A percentile compares a stretch with the other conserved stretches of the same genome.
Conservation (phyloP, 2,888 invertebrate species). For the Epsilonema sp. region DNA sequence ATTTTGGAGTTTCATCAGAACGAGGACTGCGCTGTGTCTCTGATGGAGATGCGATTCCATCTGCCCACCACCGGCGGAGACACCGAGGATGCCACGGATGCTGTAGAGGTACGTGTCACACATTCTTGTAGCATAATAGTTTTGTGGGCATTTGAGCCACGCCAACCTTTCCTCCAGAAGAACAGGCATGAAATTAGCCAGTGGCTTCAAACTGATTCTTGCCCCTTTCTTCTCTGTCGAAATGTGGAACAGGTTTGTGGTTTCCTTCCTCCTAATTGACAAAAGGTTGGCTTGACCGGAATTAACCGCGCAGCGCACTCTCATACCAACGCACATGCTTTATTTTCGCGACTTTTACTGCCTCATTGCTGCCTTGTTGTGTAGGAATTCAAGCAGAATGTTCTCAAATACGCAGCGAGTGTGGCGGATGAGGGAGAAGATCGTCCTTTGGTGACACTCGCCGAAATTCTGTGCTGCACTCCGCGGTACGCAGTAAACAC, state of each 20-base stretch:
- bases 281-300: too few species aligned
- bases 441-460: slow-evolving; percentile 86
- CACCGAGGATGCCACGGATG: slow-evolving; percentile 62
- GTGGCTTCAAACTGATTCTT: background rate
- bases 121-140: slow-evolving; percentile 1
- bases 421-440: slow-evolving; percentile 68
- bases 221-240: too few species aligned
- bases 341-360: background rate
- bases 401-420: slow-evolving; percentile 89
- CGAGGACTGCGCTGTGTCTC: slow-evolving; percentile 85
- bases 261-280: background rate
- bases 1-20: slow-evolving; percentile 70
- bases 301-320: too few species aligned
- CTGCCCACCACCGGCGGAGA: slow-evolving; percentile 53
- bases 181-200: too few species aligned
- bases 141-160: background rate
- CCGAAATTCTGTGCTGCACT: slow-evolving; percentile 89
- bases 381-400: slow-evolving; percentile 80
- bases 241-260: too few species aligned
- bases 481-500: slow-evolving; percentile 51
- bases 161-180: background rate
- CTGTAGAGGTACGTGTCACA: too few species aligned
- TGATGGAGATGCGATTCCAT: slow-evolving; percentile 93
- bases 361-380: background rate
- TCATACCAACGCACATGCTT: too few species aligned